Conservation (phyloP, 1,140 invertebrate genomes). For the Drosophila asahinai region DNA sequence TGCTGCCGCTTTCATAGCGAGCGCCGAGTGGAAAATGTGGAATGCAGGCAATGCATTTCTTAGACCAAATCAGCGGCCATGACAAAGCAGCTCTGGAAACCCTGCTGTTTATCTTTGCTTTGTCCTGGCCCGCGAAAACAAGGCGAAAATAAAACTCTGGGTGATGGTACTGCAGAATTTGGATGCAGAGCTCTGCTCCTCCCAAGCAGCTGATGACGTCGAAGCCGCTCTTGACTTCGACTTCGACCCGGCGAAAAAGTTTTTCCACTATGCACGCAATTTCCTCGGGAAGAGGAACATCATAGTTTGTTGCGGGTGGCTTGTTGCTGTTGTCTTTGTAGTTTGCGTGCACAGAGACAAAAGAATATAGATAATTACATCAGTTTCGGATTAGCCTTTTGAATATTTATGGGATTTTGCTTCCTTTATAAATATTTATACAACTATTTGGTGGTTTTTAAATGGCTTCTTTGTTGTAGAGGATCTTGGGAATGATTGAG, state of each 20-base stretch:
- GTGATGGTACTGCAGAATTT: background rate
- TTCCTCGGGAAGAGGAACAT: slow-evolving; percentile 47
- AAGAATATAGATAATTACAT: slow-evolving; percentile 24
- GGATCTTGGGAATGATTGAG: background rate
- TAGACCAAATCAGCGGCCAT: slow-evolving; percentile 77
- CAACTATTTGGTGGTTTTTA: background rate
- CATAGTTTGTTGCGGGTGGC: slow-evolving; percentile 53
- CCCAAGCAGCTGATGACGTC: slow-evolving; percentile 68
- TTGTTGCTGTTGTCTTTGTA: slow-evolving; percentile 7
- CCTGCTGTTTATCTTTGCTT: slow-evolving; percentile 33
- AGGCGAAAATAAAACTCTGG: slow-evolving; percentile 57
- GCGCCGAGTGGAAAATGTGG: slow-evolving; percentile 51
- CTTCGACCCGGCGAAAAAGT: slow-evolving; percentile 46
- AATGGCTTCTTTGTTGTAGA: background rate
- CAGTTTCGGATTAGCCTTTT: slow-evolving; percentile 5
- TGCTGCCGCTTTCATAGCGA: slow-evolving; percentile 51
- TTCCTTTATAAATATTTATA: slow-evolving; percentile 17
- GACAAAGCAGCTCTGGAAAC: slow-evolving; percentile 64
- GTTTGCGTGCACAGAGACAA: slow-evolving; percentile 24
- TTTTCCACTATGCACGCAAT: slow-evolving; percentile 70
- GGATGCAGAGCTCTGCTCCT: background rate
- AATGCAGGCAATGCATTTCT: slow-evolving; percentile 80
- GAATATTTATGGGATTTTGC: background rate
- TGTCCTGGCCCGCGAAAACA: slow-evolving; percentile 50
- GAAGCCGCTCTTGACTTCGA: slow-evolving; percentile 56